Percentiles rank a stretch among this genome's conserved stretches.
phyloP scores from a whole-genome alignment of 2,888 invertebrate species.

The Polydrusus tereticollis region DNA sequence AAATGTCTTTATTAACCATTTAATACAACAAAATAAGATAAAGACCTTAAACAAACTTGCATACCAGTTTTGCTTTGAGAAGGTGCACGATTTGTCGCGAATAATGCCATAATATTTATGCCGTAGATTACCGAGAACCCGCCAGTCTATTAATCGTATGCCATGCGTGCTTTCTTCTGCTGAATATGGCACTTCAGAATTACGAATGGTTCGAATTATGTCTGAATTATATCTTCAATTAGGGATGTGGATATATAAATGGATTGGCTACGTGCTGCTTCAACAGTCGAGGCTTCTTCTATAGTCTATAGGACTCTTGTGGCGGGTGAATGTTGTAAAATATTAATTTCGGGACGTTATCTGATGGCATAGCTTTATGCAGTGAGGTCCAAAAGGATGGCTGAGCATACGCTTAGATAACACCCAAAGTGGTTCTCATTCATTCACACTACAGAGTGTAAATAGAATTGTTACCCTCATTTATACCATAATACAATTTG shows the following conservation, averaged over 20 bases:
- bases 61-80: conserved; percentile 35
- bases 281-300: conserved; percentile 24
- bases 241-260: conserved; percentile 38
- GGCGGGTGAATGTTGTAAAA: not conserved
- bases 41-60: conserved; percentile 36
- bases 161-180: conserved; percentile 42
- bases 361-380: no score
- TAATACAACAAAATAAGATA: conserved; percentile 21
- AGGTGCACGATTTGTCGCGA: conserved; percentile 45
- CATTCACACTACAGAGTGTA: no score
- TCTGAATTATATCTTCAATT: conserved; percentile 48
- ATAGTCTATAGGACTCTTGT: not conserved
- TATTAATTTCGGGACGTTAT: not conserved
- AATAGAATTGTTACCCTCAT: no score
- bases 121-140: conserved; percentile 36
- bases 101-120: conserved; percentile 46
- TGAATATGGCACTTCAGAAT: conserved; percentile 37
- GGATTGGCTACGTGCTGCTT: conserved; percentile 35
- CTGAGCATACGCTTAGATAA: no score
- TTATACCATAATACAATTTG: no score
- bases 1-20: conserved; percentile 27
- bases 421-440: no score
- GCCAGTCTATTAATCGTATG: conserved; percentile 43
- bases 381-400: no score
- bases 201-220: conserved; percentile 42